Evolutionary conservation across 2,113 vertebrate species (phyloP), one percentile per base, ranked within the genome.

Genomic region (Melierax canorus): DNA sequence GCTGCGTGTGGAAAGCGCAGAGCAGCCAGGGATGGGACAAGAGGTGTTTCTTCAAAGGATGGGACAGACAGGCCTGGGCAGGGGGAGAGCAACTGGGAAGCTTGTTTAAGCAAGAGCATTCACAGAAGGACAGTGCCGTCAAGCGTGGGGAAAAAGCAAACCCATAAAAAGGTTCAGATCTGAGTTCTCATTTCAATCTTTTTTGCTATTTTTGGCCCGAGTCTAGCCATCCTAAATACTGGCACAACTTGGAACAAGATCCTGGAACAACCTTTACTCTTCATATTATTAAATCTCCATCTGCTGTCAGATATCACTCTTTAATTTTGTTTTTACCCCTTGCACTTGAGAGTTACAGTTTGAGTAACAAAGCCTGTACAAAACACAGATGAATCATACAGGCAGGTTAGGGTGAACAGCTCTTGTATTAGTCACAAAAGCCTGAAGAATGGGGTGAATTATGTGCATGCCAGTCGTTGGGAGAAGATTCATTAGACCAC

Each of bases 401-500:
- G 76, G 68, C 91, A 95, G 51, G 73, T 92, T 96, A 64, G 92
- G 86, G 91, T 68, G 86, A 92, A 41, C 64, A 76, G 80, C 83
- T 92, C 91, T 86, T 78, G 76, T 76, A 53, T 79, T 93, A 89
- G 86, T 91, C 76, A 81, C 92, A 92, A 87, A 93, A 94, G 32
- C 51, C 62, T 92, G 88, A 91, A 95, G 94, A 94, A 94, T 0
- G 6, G 72, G 50, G 77, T 93, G 72, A 95, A 45, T 93, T 94
- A 92, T 74, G 90, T 76, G 56, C 48, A 60, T 92, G 86, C 88
- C 88, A 97, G 76, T 95, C 2, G 0, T 58, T 89, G 73, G 56
- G 51, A 87, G 66, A 94, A 93, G 96, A 97, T 92, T 93, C 83
- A 95, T 95, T 91, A 68, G 62, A 91, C 34, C 58, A 78, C 56